Evolutionary conservation across 2,797 vertebrate genomes (phyloP), one percentile per base, ranked within the genome.

Genomic region (Coilia nasus): DNA sequence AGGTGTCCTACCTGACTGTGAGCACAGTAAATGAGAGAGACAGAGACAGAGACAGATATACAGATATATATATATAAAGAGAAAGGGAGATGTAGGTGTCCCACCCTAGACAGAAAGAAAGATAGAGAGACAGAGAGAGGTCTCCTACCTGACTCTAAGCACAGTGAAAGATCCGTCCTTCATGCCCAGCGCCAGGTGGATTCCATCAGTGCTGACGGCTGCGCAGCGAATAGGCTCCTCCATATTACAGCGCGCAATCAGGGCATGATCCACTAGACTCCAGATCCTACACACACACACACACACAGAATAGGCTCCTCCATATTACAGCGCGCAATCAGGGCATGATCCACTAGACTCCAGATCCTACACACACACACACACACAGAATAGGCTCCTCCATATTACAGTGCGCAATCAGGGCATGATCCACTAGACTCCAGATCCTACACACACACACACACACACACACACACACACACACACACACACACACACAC

Each of bases 191-290:
- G 98, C 97, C 10, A 99, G 96, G 89, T 99, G 98, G 90, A 98
- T 98, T 50, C 98, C 98, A 83, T 99, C 98, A 0, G 95, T 97
- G 91, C 97, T 99, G 41, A 99, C 96, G 0, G 98, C 98, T 0
- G 97, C 98, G 91, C 97, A 99, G 90, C 98, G 98, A 86, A 99
- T 97, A 0, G 98, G 97, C 82, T 99, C 98, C 91, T 99, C 98
- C 98, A 99, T 99, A 89, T 99, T 99, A 92, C 98, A 99, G 83
- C 98, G 97, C 81, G 98, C 98, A 89, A 99, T 99, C 89, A 99
- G 92, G 0, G 98, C 98, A 31, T 99, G 98, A 92, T 99, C 98
- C 87, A 98, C 97, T 50, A 99, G 96, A 92, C 98, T 99, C 98
- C 98, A 99, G 91, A 99, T 98, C 91, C 98, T 99, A 89, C 86